Base-by-base conservation (phyloP, 1,140 invertebrate species). In the Achatina immaculata region DNA sequence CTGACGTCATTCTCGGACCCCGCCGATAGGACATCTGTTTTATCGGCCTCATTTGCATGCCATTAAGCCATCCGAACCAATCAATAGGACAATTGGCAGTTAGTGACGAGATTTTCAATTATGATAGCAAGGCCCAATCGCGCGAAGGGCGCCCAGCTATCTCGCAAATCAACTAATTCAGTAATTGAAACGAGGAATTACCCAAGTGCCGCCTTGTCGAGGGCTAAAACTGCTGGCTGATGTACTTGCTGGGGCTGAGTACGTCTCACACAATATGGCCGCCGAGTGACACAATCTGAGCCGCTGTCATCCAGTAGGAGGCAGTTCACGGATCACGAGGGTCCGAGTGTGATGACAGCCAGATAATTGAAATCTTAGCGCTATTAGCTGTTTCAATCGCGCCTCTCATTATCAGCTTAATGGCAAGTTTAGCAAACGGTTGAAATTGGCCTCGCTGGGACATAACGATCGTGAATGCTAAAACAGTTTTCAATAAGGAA, bases 101-200 rank as follows among this genome's bases (percentile, higher is more conserved):
- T 80, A 71, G 68, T 62, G 78, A 9, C 78, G 21, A 65, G 78
- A 55, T 71, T 72, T 80, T 72, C 66, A 72, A 80, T 71, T 80
- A 80, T 34, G 66, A 55, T 72, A n/a, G 24, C 24, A 24, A 45
- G 42, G 2, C 1, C 38, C 78, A 14, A 58, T 51, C 68, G 28
- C 28, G 51, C 45, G 51, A 80, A 38, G 31, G 36, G 14, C 65
- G 65, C 28, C 45, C 31, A 38, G 21, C 45, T 69, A 80, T 69
- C 78, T 45, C 24, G 34, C 34, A 65, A 40, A 79, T 79, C 78
- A 71, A 79, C 78, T 55, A 69, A 80, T 72, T 69, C 66, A 80
- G 68, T 80, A 51, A 80, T 69, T 72, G 78, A 71, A 78, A 78
- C 75, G 75, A 78, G 62, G 75, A 66, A 66, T 66, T 43, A 66